phyloP scores from a whole-genome alignment of 2,888 invertebrate genomes.

The Acronicta leporina region DNA sequence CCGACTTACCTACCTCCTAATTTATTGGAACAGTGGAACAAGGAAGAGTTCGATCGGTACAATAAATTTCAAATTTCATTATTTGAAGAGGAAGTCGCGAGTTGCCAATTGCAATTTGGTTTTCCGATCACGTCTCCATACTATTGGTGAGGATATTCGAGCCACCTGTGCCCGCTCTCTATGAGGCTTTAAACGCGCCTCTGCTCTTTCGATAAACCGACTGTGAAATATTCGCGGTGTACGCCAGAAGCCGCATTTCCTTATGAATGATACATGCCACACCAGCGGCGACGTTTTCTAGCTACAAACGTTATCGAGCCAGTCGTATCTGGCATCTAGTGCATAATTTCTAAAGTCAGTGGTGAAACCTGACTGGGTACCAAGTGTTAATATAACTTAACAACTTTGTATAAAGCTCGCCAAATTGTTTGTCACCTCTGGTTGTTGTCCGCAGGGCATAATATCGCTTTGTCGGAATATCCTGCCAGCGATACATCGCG shows the following conservation, averaged over 20 bases:
- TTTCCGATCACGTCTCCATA: constrained; percentile 87
- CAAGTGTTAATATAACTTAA: constrained; percentile 54
- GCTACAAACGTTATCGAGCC: constrained; percentile 65
- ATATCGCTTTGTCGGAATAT: constrained; percentile 15
- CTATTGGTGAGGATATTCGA: constrained; percentile 87
- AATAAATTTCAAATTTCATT: constrained; percentile 88
- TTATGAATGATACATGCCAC: constrained; percentile 87
- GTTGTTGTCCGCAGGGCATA: constrained; percentile 25
- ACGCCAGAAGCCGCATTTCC: constrained; percentile 78
- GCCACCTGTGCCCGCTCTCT: constrained; percentile 86
- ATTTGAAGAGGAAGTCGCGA: constrained; percentile 87
- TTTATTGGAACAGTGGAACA: constrained; percentile 79
- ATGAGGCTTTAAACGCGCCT: constrained; percentile 86
- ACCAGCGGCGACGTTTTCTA: constrained; percentile 63
- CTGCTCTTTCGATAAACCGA: constrained; percentile 85
- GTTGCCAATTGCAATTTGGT: constrained; percentile 82
- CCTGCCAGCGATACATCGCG: constrained; percentile 15
- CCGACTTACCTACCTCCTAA: constrained; percentile 72
- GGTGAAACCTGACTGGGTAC: constrained; percentile 55
- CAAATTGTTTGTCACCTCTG: constrained; percentile 53
- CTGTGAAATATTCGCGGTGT: constrained; percentile 86
- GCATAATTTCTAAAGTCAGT: constrained; percentile 70
- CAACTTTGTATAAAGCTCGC: constrained; percentile 51
- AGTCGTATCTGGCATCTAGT: constrained; percentile 62
- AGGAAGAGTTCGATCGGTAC: constrained; percentile 76